Percentiles rank a stretch among this genome's conserved stretches.
phyloP scores from a whole-genome alignment of 2,113 vertebrate species.

The Pteropus alecto region DNA sequence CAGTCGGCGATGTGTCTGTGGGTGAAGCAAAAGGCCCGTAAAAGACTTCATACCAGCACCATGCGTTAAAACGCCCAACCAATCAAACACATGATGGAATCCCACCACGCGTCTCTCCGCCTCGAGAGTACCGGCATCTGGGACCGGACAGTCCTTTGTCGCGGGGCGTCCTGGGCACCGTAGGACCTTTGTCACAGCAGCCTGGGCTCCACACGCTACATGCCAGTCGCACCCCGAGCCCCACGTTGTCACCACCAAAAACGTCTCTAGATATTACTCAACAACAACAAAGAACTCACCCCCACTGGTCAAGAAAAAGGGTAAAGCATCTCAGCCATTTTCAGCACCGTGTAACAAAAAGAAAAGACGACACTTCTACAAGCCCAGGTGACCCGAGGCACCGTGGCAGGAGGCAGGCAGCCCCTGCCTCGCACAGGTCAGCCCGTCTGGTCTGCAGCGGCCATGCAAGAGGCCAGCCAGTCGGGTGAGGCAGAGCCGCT shows the following conservation, averaged over 20 bases:
- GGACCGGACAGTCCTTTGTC: fast-evolving
- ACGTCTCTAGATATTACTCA: neutral
- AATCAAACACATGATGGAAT: neutral
- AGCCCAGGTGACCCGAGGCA: fast-evolving
- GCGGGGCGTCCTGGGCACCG: fast-evolving
- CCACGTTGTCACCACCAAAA: neutral
- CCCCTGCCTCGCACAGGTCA: neutral
- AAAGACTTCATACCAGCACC: neutral
- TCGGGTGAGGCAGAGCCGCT: neutral
- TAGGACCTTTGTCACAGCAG: fast-evolving
- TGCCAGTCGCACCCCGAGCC: neutral
- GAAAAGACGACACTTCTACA: neutral
- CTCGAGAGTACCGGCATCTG: neutral
- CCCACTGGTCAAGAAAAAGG: neutral
- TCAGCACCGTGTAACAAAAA: neutral
- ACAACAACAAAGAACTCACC: neutral
- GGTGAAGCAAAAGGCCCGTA: neutral
- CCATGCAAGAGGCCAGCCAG: neutral
- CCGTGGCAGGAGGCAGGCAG: fast-evolving
- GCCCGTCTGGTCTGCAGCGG: neutral
- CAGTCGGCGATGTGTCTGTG: too few relatives aligned
- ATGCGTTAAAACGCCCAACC: neutral
- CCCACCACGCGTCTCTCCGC: neutral
- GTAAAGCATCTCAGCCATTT: neutral
- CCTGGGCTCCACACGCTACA: neutral